phyloP scores from a whole-genome alignment of 2,888 invertebrate genomes.

The Lasioglossum vierecki region DNA sequence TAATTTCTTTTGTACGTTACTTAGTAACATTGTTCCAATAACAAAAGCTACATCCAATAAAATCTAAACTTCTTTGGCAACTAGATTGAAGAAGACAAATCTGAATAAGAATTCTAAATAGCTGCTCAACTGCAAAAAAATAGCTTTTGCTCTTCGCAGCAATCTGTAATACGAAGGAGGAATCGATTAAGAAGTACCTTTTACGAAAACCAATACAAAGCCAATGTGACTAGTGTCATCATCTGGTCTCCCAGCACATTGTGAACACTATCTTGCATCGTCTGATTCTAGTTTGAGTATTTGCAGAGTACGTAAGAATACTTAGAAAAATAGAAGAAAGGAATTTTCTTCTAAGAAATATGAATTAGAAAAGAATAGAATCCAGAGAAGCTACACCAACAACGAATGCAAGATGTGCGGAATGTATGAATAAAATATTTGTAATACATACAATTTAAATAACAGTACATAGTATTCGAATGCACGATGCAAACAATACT shows the following conservation, averaged over 20 bases:
- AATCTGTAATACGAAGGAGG: not conserved
- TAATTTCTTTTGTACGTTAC: not conserved
- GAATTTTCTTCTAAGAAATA: not conserved
- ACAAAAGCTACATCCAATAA: not conserved
- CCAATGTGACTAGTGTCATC: conserved; percentile 8
- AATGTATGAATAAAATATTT: conserved; percentile 59
- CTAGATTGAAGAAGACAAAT: not conserved
- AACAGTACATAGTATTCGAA: conserved; percentile 30
- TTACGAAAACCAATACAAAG: conserved; percentile 15
- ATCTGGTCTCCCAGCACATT: not conserved
- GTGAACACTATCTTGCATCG: conserved; percentile 8
- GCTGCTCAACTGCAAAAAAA: not conserved
- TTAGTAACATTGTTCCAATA: not conserved
- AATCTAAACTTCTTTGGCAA: not conserved
- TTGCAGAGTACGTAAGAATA: not conserved
- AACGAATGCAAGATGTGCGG: conserved; percentile 50
- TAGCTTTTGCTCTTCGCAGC: not conserved
- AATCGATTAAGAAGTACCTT: conserved; percentile 13
- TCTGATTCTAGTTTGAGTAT: not conserved
- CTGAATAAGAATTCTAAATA: not conserved
- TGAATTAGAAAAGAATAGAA: not conserved
- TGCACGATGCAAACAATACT: conserved; percentile 29
- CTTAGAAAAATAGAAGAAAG: not conserved
- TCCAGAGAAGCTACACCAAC: conserved; percentile 11
- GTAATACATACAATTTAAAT: conserved; percentile 44